Evolutionary conservation across 1,140 invertebrate species (phyloP), one percentile per base, ranked within the genome.

Genomic region (Drosophila pseudoobscura): DNA sequence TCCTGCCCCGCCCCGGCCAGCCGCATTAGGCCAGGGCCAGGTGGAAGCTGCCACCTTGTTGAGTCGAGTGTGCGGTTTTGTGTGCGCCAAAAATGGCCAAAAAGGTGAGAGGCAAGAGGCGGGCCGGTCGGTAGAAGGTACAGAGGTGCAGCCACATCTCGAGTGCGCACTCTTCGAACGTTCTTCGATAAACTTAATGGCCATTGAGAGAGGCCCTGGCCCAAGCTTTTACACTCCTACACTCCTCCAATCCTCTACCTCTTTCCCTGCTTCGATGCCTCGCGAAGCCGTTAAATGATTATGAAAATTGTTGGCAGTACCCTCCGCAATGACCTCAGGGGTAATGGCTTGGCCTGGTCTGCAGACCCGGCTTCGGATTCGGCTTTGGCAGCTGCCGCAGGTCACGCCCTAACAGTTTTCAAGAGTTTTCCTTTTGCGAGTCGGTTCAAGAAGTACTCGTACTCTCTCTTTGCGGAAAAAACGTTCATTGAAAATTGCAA

Each of bases 141-240:
- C 9, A 39, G 35, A 39, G 35, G 44, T 31, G 43, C 78, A 68
- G 62, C 50, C 72, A 47, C 63, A 72, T 51, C 70, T 85, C 56
- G 72, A 87, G 82, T 80, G 69, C 64, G 57, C 47, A 54, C 68
- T 73, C 74, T 80, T 85, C 43, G 77, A 85, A 78, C 78, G 57
- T 68, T 80, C 82, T 87, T 85, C 82, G 82, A 87, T 85, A 64
- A 87, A 80, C 82, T 80, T 87, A 85, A 87, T 87, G 82, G 82
- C 78, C 78, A 85, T 85, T 71, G 78, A 87, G 82, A 57, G 82
- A 62, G 62, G 62, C 58, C 69, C 45, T 55, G 65, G 60, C 45
- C 45, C 31, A n/a, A 39, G 35, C 11, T 39, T 13, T 11, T 39
- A 13, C 11, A 39, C 11, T 39, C 35, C 35, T 11, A 39, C 35